Evolutionary conservation across 2,797 vertebrate species (phyloP), one percentile per base, ranked within the genome.

Genomic region (Selene dorsalis): DNA sequence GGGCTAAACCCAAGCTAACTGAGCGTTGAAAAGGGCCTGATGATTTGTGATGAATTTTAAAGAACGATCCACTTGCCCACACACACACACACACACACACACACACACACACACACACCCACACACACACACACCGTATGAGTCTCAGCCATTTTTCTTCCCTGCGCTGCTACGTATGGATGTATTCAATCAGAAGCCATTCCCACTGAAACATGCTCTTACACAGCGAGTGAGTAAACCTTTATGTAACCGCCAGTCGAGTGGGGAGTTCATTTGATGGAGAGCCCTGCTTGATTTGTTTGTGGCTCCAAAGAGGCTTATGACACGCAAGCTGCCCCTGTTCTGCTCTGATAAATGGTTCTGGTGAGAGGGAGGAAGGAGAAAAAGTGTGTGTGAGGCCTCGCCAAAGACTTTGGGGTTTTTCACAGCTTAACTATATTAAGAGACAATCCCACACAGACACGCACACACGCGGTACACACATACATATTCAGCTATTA

Each of bases 401-500:
- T 91, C 63, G 88, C 91, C 93, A 93, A 91, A 87, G 85, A 87
- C 89, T 90, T 92, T 92, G 92, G 91, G 88, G 87, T 88, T 93
- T 94, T 93, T 91, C 88, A 92, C 92, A 93, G 92, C 92, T 93
- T 93, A 92, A 92, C 88, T 92, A 84, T 89, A 92, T 94, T 93
- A 93, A 89, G 86, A 90, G 69, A 92, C 88, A 89, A 91, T 88
- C 88, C 88, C 88, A 83, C 52, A 50, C 82, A 89, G 82, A 87
- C 85, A 82, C 77, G 35, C 79, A 84, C 60, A 81, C 74, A 59
- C 17, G 22, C 18, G 22, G 55, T 68, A 48, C 80, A 86, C 68
- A 79, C 78, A 74, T 68, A 74, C 69, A 88, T 67, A 80, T 73
- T 77, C 77, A 69, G 47, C 69, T 80, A 82, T 79, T 81, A 65